A percentile compares a stretch with the other conserved stretches of the same genome.
Conservation (phyloP, 2,888 invertebrate species). For the Andrena camellia region DNA sequence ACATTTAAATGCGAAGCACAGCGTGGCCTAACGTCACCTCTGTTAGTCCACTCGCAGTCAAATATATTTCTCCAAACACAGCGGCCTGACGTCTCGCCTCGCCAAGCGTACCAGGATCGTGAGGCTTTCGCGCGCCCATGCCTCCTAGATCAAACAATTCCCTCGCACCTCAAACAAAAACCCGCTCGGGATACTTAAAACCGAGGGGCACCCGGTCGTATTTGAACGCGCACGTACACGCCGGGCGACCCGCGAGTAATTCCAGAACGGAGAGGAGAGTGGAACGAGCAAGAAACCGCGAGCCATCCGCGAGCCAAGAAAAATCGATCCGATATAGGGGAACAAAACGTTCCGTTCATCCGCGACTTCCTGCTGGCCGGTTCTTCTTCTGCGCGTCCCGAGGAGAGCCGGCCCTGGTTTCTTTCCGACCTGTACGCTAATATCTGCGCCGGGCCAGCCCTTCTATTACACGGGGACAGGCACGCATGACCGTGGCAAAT, state of each 20-base stretch:
- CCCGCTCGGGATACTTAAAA: constrained; percentile 34
- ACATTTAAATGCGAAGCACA: not conserved
- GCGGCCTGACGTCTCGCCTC: constrained; percentile 4
- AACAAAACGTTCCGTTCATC: constrained; percentile 35
- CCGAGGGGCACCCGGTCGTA: not conserved
- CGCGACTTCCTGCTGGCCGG: constrained; percentile 15
- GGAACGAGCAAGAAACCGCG: constrained; percentile 22
- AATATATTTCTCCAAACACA: constrained; percentile 26
- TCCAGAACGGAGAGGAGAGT: not conserved
- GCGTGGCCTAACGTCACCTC: not conserved
- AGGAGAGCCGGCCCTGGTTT: not conserved
- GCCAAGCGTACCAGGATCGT: not conserved
- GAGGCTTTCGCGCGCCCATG: constrained; percentile 26
- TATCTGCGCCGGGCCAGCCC: constrained; percentile 2
- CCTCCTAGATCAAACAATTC: constrained; percentile 48
- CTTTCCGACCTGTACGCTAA: constrained; percentile 12
- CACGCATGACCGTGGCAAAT: constrained; percentile 62
- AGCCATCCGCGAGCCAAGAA: not conserved
- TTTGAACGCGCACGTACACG: constrained; percentile 12
- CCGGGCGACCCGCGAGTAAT: constrained; percentile 3
- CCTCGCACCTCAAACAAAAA: constrained; percentile 53
- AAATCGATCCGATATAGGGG: constrained; percentile 23
- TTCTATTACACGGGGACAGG: constrained; percentile 49
- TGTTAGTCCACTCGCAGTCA: not conserved
- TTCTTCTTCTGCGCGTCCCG: not conserved